phyloP scores from a whole-genome alignment of 1,140 invertebrate genomes.

The Harpegnathos saltator region DNA sequence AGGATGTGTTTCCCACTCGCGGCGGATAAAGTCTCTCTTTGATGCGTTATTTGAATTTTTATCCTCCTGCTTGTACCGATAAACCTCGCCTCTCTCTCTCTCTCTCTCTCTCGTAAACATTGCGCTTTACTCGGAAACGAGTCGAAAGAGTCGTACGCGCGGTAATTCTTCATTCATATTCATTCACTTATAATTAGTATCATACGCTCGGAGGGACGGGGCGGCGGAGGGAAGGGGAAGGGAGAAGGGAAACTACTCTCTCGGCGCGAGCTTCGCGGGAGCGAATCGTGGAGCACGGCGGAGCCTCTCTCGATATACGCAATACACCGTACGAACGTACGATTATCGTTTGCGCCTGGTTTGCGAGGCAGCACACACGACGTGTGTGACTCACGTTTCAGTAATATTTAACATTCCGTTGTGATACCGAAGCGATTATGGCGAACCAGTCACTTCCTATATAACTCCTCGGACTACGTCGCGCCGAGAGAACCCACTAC shows the following conservation, averaged over 20 bases:
- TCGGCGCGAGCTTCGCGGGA: background rate
- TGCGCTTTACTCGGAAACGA: background rate
- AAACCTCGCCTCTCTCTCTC: background rate
- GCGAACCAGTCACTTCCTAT: constrained; percentile 66
- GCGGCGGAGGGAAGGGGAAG: too few relatives aligned
- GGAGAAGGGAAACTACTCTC: too few relatives aligned
- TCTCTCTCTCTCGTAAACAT: constrained; percentile 21
- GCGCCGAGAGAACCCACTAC: background rate
- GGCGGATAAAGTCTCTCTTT: background rate
- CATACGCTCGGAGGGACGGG: background rate
- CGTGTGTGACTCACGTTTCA: constrained; percentile 74
- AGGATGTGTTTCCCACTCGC: background rate
- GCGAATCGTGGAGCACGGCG: background rate
- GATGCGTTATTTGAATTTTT: background rate
- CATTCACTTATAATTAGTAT: constrained; percentile 29
- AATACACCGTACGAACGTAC: constrained; percentile 68
- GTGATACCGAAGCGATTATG: constrained; percentile 67
- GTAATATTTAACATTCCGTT: constrained; percentile 77
- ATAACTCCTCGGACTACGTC: background rate
- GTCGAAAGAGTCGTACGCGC: background rate
- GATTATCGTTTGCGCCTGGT: constrained; percentile 58
- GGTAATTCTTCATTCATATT: constrained; percentile 44
- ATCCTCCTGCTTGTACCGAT: background rate
- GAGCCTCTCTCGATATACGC: constrained; percentile 36
- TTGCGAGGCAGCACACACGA: constrained; percentile 45